These are phyloP conservation scores for Lamellibrachia columna DNA, from an alignment of 2,888 invertebrate genomes.

Conservation along the genomic window DNA sequence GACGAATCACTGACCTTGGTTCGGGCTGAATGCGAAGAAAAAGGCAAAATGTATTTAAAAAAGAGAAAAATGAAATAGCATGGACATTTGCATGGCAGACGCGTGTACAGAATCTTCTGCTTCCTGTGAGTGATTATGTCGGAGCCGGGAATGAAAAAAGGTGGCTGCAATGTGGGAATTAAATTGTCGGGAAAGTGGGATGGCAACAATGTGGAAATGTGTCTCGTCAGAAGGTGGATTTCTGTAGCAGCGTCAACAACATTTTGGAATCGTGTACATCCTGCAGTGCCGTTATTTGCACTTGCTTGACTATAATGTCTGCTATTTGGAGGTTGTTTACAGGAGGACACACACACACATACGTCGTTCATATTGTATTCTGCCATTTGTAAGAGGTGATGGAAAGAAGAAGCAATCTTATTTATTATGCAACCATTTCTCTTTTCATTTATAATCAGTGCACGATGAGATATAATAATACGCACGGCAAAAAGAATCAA, in stretches of 20 bases:
- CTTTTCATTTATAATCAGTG: neutral
- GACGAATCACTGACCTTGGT: neutral
- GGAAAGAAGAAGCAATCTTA: neutral
- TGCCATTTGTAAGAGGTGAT: neutral
- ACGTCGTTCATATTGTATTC: neutral
- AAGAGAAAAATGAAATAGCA: constrained; percentile 10
- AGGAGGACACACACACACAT: neutral
- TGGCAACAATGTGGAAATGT: neutral
- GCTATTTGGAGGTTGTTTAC: neutral
- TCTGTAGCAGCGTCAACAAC: neutral
- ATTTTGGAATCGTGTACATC: neutral
- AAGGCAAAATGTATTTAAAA: constrained; percentile 16
- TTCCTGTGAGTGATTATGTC: neutral
- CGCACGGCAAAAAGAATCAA: neutral
- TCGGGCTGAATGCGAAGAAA: neutral
- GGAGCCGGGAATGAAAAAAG: neutral
- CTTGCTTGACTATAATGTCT: neutral
- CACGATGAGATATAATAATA: neutral
- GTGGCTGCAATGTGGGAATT: neutral
- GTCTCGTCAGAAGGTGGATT: neutral
- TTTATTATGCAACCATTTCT: neutral
- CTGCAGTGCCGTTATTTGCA: constrained; percentile 1
- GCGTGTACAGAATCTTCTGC: neutral
- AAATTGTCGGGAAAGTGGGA: neutral
- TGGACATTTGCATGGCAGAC: constrained; percentile 12